Evolutionary conservation across 2,888 invertebrate species (phyloP), one percentile per base, ranked within the genome.

Genomic region (Harpagoxenus sublaevis): DNA sequence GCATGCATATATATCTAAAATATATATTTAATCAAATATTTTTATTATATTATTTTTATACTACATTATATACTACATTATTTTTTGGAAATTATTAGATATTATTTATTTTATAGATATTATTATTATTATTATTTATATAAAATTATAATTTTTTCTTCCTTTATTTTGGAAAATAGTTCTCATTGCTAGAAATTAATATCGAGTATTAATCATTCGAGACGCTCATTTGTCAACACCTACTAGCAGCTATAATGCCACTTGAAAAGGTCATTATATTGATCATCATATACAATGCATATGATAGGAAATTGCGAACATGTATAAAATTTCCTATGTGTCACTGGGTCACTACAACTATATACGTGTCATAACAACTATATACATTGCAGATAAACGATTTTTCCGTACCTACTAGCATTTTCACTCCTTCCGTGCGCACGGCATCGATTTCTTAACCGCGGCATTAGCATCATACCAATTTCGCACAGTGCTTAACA

Each of bases 331-430:
- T 79, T 31, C 28, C 77, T 23, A 68, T 63, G 81, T 84, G 83
- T 74, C 74, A 77, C 70, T 77, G 60, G 79, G 84, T 84, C 83
- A 81, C n/a, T n/a, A 68, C 65, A 60, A 35, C 57, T n/a, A 42
- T 31, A 35, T 31, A 28, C 57, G 12, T 28, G 42, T 42, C 45
- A 39, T 1, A 55, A 42, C 12, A 68, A 42, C 31, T 60, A 23
- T 55, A 83, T 62, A 57, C 84, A 82, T 74, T 70, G 48, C 57
- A 74, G 84, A 57, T 89, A 86, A 89, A 71, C 75, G 71, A 35
- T 87, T 86, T 86, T 62, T 79, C 23, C 10, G 73, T 82, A 60
- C 6, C 62, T 82, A 60, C 6, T 65, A 51, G 28, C 57, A 57
- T 57, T 84, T 48, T 53, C 73, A 73, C 85, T 63, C 83, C 70